Conservation (phyloP, 2,888 invertebrate genomes). For the Amorpha juglandis region DNA sequence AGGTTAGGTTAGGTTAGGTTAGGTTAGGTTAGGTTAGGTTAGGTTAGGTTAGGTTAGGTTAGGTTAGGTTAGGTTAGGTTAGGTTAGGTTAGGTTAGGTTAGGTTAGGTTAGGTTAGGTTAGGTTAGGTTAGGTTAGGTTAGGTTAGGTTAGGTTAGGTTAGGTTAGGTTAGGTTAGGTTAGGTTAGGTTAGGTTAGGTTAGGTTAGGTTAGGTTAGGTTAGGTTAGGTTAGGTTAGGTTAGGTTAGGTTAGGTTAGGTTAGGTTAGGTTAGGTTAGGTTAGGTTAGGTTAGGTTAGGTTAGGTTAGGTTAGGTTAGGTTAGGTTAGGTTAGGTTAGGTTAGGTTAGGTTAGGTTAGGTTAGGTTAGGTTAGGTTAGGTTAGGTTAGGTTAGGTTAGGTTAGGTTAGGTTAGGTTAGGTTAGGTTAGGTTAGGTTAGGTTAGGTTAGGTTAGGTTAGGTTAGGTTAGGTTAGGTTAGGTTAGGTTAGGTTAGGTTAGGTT, state of each 20-base stretch:
- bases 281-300: slow-evolving; percentile 34
- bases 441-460: slow-evolving; percentile 37
- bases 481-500: slow-evolving; percentile 38
- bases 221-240: slow-evolving; percentile 36
- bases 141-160: slow-evolving; percentile 34
- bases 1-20: slow-evolving; percentile 33
- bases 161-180: slow-evolving; percentile 35
- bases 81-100: slow-evolving; percentile 36
- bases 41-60: slow-evolving; percentile 37
- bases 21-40: slow-evolving; percentile 37
- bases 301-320: slow-evolving; percentile 35
- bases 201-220: slow-evolving; percentile 38
- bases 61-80: slow-evolving; percentile 35
- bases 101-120: slow-evolving; percentile 36
- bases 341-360: slow-evolving; percentile 40
- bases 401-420: slow-evolving; percentile 37
- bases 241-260: slow-evolving; percentile 36
- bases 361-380: slow-evolving; percentile 39
- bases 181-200: slow-evolving; percentile 38
- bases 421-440: slow-evolving; percentile 36
- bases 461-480: slow-evolving; percentile 36
- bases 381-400: slow-evolving; percentile 40
- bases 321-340: slow-evolving; percentile 36
- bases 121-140: slow-evolving; percentile 34
- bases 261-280: slow-evolving; percentile 36